phyloP scores from a whole-genome alignment of 1,140 invertebrate species.

The Camponotus vicinus region DNA sequence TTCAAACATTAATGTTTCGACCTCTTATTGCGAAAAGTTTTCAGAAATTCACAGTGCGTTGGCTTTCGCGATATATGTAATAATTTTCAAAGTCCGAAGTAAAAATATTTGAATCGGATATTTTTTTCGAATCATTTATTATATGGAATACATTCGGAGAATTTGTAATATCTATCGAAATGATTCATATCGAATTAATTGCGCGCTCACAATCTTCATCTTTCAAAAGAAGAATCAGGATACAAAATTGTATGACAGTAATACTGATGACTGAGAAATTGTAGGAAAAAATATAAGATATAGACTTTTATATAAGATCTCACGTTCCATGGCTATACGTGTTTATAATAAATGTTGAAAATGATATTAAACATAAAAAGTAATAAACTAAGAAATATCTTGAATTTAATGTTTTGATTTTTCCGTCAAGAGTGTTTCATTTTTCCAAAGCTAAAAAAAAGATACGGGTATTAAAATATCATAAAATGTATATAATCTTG shows the following conservation, averaged over 20 bases:
- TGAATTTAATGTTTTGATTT: too few relatives aligned
- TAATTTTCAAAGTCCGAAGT: not conserved
- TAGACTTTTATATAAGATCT: not conserved
- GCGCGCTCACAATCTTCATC: not conserved
- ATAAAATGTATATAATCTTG: too few relatives aligned
- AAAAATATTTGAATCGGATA: too few relatives aligned
- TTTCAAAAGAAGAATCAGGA: constrained; percentile 38
- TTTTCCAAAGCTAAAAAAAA: too few relatives aligned
- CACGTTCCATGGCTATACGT: not conserved
- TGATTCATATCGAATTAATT: constrained; percentile 21
- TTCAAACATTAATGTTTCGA: too few relatives aligned
- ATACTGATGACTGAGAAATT: constrained; percentile 24
- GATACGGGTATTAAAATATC: too few relatives aligned
- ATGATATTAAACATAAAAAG: not conserved
- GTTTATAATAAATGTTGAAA: not conserved
- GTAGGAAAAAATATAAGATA: not conserved
- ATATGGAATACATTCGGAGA: not conserved
- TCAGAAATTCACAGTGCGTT: too few relatives aligned
- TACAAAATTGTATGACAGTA: not conserved
- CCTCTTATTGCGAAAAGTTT: too few relatives aligned
- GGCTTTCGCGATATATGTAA: too few relatives aligned
- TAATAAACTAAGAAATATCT: not conserved
- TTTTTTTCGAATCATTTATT: not conserved
- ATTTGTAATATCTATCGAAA: not conserved
- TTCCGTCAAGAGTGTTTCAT: too few relatives aligned